A percentile compares a stretch with the other conserved stretches of the same genome.
These are phyloP conservation scores for Eutrigla gurnardus DNA, from an alignment of 2,797 vertebrate genomes.

Conservation along the genomic window DNA sequence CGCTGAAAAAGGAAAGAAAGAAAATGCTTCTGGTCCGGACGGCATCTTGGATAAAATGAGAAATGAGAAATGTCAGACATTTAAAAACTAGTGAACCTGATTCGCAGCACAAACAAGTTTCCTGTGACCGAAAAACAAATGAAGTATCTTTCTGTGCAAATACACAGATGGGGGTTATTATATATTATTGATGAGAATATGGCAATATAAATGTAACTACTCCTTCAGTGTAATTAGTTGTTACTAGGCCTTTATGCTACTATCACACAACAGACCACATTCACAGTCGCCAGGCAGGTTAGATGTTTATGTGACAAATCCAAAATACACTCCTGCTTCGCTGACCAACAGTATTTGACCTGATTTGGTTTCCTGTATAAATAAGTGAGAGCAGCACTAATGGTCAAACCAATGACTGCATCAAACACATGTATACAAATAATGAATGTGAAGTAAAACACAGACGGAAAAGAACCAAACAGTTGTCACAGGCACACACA, in stretches of 20 bases:
- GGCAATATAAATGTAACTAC: neutral
- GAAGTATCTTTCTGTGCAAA: neutral
- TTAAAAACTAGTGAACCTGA: conserved; percentile 20
- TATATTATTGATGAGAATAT: neutral
- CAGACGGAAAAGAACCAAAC: conserved; percentile 8
- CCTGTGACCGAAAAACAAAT: conserved; percentile 6
- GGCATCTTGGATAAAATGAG: conserved; percentile 42
- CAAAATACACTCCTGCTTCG: neutral
- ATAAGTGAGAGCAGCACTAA: conserved; percentile 25
- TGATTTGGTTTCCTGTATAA: conserved; percentile 30
- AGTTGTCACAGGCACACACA: neutral
- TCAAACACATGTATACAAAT: conserved; percentile 14
- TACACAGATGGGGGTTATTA: neutral
- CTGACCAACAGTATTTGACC: conserved; percentile 13
- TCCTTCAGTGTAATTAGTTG: neutral
- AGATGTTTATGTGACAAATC: conserved; percentile 31
- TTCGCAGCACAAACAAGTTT: conserved; percentile 17
- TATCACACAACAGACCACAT: neutral
- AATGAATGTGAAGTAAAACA: conserved; percentile 16
- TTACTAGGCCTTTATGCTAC: neutral
- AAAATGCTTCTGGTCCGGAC: conserved; percentile 27
- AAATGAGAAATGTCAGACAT: conserved; percentile 33
- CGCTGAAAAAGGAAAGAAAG: neutral
- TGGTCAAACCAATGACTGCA: conserved; percentile 14
- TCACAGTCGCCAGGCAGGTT: conserved; percentile 4